Percentiles rank a stretch among this genome's conserved stretches.
phyloP scores from a whole-genome alignment of 2,797 vertebrate genomes.

The Hippopotamyrus pictus region DNA sequence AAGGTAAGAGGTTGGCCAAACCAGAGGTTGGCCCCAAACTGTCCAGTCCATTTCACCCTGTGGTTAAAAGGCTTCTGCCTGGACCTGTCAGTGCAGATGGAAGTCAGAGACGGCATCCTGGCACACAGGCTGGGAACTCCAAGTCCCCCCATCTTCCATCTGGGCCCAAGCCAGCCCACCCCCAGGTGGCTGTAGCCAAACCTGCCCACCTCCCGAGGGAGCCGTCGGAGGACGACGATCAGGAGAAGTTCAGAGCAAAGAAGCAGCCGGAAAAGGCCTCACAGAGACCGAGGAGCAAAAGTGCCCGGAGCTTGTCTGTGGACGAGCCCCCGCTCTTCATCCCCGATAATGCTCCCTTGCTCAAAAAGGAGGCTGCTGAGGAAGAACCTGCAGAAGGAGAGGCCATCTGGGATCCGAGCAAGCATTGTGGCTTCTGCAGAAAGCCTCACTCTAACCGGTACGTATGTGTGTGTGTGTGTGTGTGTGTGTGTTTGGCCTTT shows the following conservation, averaged over 20 bases:
- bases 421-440: conserved; percentile 89
- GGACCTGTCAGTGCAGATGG: conserved; percentile 53
- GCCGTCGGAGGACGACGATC: conserved; percentile 67
- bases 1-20: conserved; percentile 47
- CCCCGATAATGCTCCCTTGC: conserved; percentile 88
- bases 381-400: conserved; percentile 66
- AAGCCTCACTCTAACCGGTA: conserved; percentile 95
- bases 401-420: conserved; percentile 83
- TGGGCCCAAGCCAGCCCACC: conserved; percentile 61
- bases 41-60: conserved; percentile 44
- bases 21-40: conserved; percentile 38
- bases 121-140: conserved; percentile 46
- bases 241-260: conserved; percentile 74
- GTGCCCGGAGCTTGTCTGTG: conserved; percentile 76
- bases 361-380: conserved; percentile 74
- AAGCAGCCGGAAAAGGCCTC: conserved; percentile 75
- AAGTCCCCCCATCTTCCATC: conserved; percentile 44
- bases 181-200: conserved; percentile 45
- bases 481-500: background rate
- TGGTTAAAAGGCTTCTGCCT: conserved; percentile 51
- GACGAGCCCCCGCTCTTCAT: conserved; percentile 93
- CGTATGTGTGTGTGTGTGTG: conserved; percentile 12
- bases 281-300: conserved; percentile 78
- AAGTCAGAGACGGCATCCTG: conserved; percentile 44
- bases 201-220: conserved; percentile 59